phyloP scores from a whole-genome alignment of 2,888 invertebrate species.

The Pteria penguin region DNA sequence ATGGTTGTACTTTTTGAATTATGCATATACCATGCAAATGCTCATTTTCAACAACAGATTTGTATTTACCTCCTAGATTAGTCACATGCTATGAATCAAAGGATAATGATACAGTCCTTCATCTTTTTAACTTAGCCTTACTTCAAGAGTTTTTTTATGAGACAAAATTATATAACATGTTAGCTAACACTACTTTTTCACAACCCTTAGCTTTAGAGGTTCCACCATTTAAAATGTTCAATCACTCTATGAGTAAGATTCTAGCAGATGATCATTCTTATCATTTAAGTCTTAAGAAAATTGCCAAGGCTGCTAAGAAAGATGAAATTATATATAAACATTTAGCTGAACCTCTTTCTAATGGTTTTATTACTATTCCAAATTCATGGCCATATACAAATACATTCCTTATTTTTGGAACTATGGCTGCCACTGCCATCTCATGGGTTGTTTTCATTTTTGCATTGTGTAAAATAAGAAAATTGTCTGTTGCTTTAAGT shows the following conservation, averaged over 20 bases:
- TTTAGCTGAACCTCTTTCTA: slow-evolving; percentile 36
- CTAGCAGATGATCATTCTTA: background rate
- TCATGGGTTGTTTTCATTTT: background rate
- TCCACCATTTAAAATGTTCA: background rate
- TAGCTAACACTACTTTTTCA: slow-evolving; percentile 9
- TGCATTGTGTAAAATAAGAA: slow-evolving; percentile 19
- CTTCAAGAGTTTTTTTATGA: slow-evolving; percentile 18
- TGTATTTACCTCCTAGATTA: background rate
- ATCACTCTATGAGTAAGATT: background rate
- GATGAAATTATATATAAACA: slow-evolving; percentile 32
- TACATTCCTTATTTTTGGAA: slow-evolving; percentile 11
- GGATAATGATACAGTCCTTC: background rate
- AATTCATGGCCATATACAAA: slow-evolving; percentile 23
- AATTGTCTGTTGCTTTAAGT: slow-evolving; percentile 7
- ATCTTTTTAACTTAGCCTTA: slow-evolving; percentile 19
- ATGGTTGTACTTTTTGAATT: slow-evolving; percentile 16
- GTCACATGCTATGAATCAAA: background rate
- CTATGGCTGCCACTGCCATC: slow-evolving; percentile 2
- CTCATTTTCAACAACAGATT: background rate
- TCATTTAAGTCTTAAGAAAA: slow-evolving; percentile 44
- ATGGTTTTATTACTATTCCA: slow-evolving; percentile 25
- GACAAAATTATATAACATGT: background rate
- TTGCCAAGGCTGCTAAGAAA: slow-evolving; percentile 34
- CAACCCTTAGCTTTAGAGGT: slow-evolving; percentile 3
- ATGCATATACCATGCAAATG: slow-evolving; percentile 16